These are phyloP conservation scores for Cavia aperea DNA, from an alignment of 2,113 vertebrate species.

Conservation along the genomic window DNA sequence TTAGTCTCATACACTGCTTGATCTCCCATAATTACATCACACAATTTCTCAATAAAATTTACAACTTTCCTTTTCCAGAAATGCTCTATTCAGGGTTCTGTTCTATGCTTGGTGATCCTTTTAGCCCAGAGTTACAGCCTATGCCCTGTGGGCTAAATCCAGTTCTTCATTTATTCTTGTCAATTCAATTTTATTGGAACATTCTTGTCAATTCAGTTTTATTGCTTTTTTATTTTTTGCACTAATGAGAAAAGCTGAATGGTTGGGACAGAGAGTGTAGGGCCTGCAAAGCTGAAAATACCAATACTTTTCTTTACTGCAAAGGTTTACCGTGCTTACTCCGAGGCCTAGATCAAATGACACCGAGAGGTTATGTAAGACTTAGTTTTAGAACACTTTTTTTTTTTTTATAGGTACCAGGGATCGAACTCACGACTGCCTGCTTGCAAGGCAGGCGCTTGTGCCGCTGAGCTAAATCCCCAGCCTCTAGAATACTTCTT, in stretches of 20 bases:
- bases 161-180: background rate
- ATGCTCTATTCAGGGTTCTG: background rate
- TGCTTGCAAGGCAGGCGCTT: too few species aligned
- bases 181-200: background rate
- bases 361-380: background rate
- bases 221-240: background rate
- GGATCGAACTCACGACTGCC: too few species aligned
- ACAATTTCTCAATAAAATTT: background rate
- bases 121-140: background rate
- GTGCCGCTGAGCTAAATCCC: too few species aligned
- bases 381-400: background rate
- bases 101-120: background rate
- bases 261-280: background rate
- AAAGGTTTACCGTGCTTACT: background rate
- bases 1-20: background rate
- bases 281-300: background rate
- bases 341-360: background rate
- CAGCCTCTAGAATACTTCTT: background rate
- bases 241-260: background rate
- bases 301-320: background rate
- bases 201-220: background rate
- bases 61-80: background rate
- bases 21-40: background rate
- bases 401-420: too few species aligned
- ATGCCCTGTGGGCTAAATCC: background rate